Base-by-base conservation (phyloP, 2,113 vertebrate species). In the Cyrtonyx montezumae region DNA sequence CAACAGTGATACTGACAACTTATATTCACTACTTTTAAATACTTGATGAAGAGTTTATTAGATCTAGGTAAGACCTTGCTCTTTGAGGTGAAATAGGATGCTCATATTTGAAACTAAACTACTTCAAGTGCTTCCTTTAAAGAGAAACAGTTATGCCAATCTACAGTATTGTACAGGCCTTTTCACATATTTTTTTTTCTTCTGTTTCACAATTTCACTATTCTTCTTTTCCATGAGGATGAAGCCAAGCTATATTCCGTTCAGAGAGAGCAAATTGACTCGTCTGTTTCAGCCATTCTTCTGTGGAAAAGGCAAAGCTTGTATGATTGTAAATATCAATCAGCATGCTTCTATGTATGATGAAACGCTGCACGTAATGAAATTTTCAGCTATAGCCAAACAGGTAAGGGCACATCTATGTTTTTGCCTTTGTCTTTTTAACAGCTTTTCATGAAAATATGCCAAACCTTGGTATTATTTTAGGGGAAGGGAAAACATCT, bases 261-360 rank as follows among this genome's bases (percentile, higher is more conserved):
- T 99, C 96, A 96, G 99, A 92, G 99, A 99, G 96, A 99, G 98
- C 94, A 99, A 99, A 74, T 53, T 99, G 90, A 99, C 98, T 7
- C 98, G 98, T n/a, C 97, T 99, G 30, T 99, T 99, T 92, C 99
- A 99, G 94, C 96, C 98, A 0, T 97, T 99, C 65, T 99, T 99
- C 84, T 98, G 98, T 40, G 98, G 98, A 22, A 98, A 98, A 95
- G 98, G 99, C 59, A 97, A 96, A 88, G 98, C 98, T 6, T 98
- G 98, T 8, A 99, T 99, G 98, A 98, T 99, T 56, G 98, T 99
- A 69, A 99, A 99, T 88, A 97, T 99, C 69, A 99, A 98, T 94
- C 98, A 98, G 79, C 98, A 98, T 85, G 97, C 98, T 15, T 98
- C 98, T 62, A 98, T 97, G 3, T 99, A 99, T 18, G 98, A 99